Evolutionary conservation across 2,888 invertebrate species (phyloP).

Genomic region (Polyommatus iphigenia): DNA sequence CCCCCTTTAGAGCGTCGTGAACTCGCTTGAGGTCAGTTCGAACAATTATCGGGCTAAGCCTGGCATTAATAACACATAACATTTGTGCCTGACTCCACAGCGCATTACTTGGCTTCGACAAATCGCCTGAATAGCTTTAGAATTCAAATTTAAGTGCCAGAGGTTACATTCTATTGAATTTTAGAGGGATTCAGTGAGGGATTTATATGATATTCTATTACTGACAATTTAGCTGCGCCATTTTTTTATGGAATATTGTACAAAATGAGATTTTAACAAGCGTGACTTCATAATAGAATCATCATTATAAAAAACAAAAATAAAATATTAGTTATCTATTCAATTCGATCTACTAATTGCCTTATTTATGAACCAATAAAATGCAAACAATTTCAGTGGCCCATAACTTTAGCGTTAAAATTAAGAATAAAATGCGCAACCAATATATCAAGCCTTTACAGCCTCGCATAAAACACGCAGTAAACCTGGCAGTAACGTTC

Average conservation of each 20-base stretch:
- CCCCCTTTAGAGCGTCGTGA: neutral
- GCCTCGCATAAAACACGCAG: conserved; percentile 48
- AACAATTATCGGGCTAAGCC: conserved; percentile 57
- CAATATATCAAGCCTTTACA: conserved; percentile 34
- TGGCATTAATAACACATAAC: conserved; percentile 57
- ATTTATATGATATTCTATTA: conserved; percentile 14
- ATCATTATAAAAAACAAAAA: too few relatives aligned
- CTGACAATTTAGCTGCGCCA: neutral
- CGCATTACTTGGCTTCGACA: conserved; percentile 50
- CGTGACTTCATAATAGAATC: neutral
- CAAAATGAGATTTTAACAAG: neutral
- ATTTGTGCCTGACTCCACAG: conserved; percentile 56
- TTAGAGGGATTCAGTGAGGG: neutral
- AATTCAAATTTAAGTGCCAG: conserved; percentile 43
- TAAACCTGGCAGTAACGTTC: conserved; percentile 59
- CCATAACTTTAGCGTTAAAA: neutral
- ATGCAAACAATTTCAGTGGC: neutral
- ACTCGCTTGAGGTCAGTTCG: conserved; percentile 41
- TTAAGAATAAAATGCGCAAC: conserved; percentile 27
- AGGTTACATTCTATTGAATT: conserved; percentile 38
- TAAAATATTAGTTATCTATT: neutral
- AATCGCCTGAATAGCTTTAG: conserved; percentile 45
- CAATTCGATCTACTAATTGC: neutral
- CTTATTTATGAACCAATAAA: neutral
- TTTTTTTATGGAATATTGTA: neutral